These are phyloP conservation scores for Pterocles burchelli DNA, from an alignment of 2,113 vertebrate genomes.

Conservation along the genomic window DNA sequence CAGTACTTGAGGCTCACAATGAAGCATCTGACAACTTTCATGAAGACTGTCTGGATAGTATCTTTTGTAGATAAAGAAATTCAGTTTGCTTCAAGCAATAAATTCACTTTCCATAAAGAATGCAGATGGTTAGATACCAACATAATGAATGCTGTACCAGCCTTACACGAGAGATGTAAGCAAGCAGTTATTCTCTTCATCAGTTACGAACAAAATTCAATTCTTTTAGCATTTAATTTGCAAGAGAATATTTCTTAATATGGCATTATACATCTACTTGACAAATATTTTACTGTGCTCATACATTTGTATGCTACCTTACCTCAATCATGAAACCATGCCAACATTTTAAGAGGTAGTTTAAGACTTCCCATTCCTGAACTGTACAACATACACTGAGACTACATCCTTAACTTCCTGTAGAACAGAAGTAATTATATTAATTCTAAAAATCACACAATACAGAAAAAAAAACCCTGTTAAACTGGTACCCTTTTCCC, in stretches of 20 bases:
- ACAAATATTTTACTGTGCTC: neutral
- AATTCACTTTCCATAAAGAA: conserved; percentile 49
- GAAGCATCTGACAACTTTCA: neutral
- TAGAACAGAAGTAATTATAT: neutral
- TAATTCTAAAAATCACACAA: neutral
- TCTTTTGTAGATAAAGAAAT: conserved; percentile 30
- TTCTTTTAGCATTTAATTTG: neutral
- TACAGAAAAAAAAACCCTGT: neutral
- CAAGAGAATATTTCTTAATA: neutral
- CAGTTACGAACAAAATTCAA: neutral
- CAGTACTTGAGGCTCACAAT: neutral
- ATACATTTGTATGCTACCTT: neutral
- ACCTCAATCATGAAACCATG: neutral
- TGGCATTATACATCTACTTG: neutral
- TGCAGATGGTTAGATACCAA: conserved; percentile 18
- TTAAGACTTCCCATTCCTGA: neutral
- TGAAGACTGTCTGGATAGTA: neutral
- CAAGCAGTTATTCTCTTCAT: neutral
- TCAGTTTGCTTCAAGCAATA: conserved; percentile 21
- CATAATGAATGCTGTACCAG: neutral
- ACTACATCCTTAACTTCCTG: neutral
- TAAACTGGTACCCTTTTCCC: neutral
- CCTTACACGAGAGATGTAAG: neutral
- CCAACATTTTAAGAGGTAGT: neutral
- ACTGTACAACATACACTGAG: neutral